Evolutionary conservation across 2,888 invertebrate species (phyloP), one percentile per base, ranked within the genome.

Genomic region (Achlya flavicornis): DNA sequence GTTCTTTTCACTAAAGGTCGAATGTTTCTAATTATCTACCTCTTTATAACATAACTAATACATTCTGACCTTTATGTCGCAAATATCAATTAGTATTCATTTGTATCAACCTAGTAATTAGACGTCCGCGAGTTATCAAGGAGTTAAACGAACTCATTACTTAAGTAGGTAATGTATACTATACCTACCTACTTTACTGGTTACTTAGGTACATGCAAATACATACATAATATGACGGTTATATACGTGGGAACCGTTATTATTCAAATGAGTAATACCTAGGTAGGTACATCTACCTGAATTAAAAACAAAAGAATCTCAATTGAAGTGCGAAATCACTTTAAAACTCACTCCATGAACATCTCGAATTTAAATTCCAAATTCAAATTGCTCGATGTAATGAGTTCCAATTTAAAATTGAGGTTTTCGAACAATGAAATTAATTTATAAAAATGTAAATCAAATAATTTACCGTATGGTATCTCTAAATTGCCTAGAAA

Each of bases 391-490:
- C 53, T 19, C 8, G 11, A 38, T 59, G 59, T 38, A 59, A 59
- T 59, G 38, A 7, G n/a, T 35, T 53, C 53, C 53, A 53, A 53
- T 19, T 53, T 53, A 6, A 19, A 53, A 53, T 10, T 10, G 53
- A 19, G 19, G 53, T 53, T 19, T 19, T 53, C 19, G 53, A 53
- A 53, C 53, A 19, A 19, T 53, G 53, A 53, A 53, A 53, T 53
- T 53, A 19, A 19, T n/a, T 53, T 53, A 1, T 8, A 53, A 53
- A 53, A 53, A 14, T 32, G 12, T 10, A 16, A 35, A 35, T 38
- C 16, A 59, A 57, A 67, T 60, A 53, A 60, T 53, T 68, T 66
- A 35, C 69, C 74, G 77, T 76, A 41, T 48, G n/a, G 74, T 66
- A 66, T 68, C 66, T 71, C 68, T 67, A 66, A 71, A 71, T 66